Base-by-base conservation (phyloP, 2,113 vertebrate genomes). In the Hydrochoerus hydrochaeris region DNA sequence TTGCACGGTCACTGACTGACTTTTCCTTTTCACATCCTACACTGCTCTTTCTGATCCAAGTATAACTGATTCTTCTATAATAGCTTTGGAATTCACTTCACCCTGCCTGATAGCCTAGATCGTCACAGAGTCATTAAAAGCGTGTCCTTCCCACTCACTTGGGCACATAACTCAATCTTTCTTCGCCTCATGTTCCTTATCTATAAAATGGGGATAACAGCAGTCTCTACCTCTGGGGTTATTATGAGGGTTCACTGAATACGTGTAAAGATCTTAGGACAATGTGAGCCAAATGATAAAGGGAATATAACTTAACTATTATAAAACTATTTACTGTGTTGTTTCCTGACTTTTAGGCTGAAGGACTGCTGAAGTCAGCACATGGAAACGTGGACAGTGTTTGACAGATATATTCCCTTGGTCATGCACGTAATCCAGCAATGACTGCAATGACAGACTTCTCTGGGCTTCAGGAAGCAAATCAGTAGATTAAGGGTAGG, bases 31-130 rank as follows among this genome's bases (percentile, higher is more conserved):
- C 96, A 89, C 77, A 87, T 62, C 91, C 90, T 67, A 44, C 32
- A 28, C 46, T 67, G 71, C 81, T 88, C 80, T 92, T 95, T 93
- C 87, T 92, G 58, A 95, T 65, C 65, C 85, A 71, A 90, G 38
- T 38, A 49, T 38, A 88, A 84, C 17, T 65, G 26, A 38, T 60
- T 8, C 77, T 86, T 85, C 84, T 87, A 35, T 46, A 87, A 71
- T 30, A 67, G 28, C 62, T 89, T 84, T 93, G 81, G 93, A 82
- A 81, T 88, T 93, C 57, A 71, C 35, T 82, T 89, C 81, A 78
- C 73, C 77, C 52, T 90, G 80, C 38, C n/a, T 62, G n/a, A 16
- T 77, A 58, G 54, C 54, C 58, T 35, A 58, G 35, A 13, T 87
- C 80, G 57, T 60, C 71, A 94, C 19, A 93, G 54, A 90, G 65